These are phyloP conservation scores for Crossoptilon crossoptilon DNA, from an alignment of 2,797 vertebrate genomes.

Conservation along the genomic window DNA sequence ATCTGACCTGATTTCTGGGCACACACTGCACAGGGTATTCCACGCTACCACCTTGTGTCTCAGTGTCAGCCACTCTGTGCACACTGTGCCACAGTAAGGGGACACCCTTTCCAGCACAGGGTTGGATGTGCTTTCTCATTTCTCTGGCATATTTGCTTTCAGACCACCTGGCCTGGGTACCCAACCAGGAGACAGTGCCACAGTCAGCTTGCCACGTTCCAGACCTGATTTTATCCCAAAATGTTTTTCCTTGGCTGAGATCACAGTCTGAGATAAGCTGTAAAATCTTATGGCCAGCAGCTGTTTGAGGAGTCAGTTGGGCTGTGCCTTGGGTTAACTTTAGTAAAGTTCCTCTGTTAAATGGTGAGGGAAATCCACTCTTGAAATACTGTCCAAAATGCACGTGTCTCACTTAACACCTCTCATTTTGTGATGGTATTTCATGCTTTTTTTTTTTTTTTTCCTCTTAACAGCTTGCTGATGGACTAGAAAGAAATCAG, in stretches of 20 bases:
- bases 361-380: background rate
- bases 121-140: background rate
- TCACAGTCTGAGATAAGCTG: background rate
- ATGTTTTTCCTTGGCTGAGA: background rate
- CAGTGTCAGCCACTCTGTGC: background rate
- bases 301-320: background rate
- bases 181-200: background rate
- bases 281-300: background rate
- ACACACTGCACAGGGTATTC: fast-evolving
- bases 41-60: background rate
- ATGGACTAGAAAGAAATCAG: background rate
- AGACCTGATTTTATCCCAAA: background rate
- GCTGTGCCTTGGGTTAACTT: background rate
- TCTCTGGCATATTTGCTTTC: constrained; percentile 47
- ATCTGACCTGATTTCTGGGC: background rate
- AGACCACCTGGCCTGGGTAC: background rate
- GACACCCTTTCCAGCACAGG: background rate
- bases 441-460: background rate
- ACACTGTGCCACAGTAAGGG: background rate
- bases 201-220: background rate
- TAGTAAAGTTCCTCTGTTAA: background rate
- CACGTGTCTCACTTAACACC: background rate
- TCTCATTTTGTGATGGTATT: background rate
- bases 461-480: background rate
- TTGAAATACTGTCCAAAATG: background rate